A percentile compares a stretch with the other conserved stretches of the same genome.
phyloP scores from a whole-genome alignment of 2,797 vertebrate genomes.

The Rhynchotus rufescens region DNA sequence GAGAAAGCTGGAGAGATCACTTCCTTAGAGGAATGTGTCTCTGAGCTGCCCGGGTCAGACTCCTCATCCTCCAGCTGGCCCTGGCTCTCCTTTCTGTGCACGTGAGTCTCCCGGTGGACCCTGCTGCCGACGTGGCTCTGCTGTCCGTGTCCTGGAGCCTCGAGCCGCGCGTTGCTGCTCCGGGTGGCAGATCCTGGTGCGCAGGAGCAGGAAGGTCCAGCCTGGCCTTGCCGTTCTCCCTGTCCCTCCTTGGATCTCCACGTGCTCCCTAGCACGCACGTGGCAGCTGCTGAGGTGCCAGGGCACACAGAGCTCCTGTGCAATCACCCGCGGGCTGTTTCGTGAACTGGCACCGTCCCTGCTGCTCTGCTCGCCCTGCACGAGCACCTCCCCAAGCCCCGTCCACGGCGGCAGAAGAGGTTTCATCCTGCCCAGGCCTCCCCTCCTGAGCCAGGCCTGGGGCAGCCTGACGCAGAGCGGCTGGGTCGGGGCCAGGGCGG shows the following conservation, averaged over 20 bases:
- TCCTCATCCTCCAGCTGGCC: not conserved
- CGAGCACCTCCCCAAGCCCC: not conserved
- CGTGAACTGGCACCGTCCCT: not conserved
- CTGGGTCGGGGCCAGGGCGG: not conserved
- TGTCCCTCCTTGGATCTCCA: not conserved
- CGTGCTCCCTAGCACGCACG: not conserved
- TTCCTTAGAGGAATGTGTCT: not conserved
- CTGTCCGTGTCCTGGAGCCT: rapidly evolving
- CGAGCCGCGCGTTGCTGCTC: not conserved
- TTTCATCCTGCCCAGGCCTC: not conserved
- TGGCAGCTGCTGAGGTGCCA: not conserved
- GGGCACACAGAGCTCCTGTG: not conserved
- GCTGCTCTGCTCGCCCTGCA: not conserved
- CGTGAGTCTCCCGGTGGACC: not conserved
- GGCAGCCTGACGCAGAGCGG: not conserved
- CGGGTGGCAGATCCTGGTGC: not conserved
- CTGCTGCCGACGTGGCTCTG: too few relatives aligned
- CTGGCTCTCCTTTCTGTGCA: not conserved
- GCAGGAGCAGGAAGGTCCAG: not conserved
- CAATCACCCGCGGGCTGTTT: not conserved
- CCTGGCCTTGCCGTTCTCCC: not conserved
- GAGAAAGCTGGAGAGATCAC: not conserved
- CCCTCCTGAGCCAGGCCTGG: rapidly evolving
- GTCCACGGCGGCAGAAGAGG: not conserved
- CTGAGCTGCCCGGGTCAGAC: not conserved